Evolutionary conservation across 1,140 invertebrate genomes (phyloP), one percentile per base, ranked within the genome.

Genomic region (Trachymyrmex septentrionalis): DNA sequence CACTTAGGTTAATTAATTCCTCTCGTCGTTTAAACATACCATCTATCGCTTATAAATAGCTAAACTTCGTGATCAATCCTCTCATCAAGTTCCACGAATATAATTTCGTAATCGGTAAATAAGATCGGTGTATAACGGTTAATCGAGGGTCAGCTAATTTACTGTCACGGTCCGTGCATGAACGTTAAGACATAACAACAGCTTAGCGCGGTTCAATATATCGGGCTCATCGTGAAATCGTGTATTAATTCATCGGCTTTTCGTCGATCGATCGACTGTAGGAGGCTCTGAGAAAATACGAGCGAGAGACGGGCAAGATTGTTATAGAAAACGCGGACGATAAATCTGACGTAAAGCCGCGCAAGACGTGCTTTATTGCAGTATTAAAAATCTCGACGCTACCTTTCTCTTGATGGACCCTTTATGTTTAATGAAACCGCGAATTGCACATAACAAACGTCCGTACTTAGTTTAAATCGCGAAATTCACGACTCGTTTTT

Each of bases 101-200:
- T 88, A 86, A 88, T 88, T 80, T 61, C 66, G 67, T 63, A 82
- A 38, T 87, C 63, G 27, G 63, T 57, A 69, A 82, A 87, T 76
- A 86, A 86, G 64, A 88, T 64, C 64, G 12, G 24, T 66, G 55
- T 87, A 44, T 44, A 87, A 84, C 77, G 77, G 77, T 86, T 81
- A 77, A 88, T 88, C 63, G 53, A 76, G 80, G 75, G 69, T 75
- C 71, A 61, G 38, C 38, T 86, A 75, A 88, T 87, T 86, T 78
- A 30, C 76, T 50, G 44, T 81, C 76, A 30, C 16, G 67, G 80
- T 61, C 55, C 12, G 27, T 53, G 21, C 59, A 59, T 48, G 55
- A 48, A 86, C 64, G 38, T 67, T 80, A 80, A 44, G 75, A 69
- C 34, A 27, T 84, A 84, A 81, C 67, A 38, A 80, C 24, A 21